phyloP scores from a whole-genome alignment of 2,113 vertebrate genomes.

The Carassius auratus region DNA sequence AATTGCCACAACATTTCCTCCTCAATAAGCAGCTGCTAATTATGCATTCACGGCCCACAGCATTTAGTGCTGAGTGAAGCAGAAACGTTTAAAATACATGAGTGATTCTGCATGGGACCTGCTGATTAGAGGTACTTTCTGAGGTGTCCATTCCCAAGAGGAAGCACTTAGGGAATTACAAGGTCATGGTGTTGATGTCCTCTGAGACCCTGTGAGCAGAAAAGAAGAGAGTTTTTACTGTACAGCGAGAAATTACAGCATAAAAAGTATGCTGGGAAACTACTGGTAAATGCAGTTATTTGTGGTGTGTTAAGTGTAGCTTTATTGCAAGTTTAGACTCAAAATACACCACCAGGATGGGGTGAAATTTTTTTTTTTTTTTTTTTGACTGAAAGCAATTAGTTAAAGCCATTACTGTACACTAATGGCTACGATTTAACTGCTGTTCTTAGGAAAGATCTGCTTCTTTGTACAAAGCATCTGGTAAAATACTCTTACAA shows the following conservation, averaged over 20 bases:
- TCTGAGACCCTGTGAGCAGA: neutral
- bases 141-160: constrained; percentile 36
- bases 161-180: constrained; percentile 17
- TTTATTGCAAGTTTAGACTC: neutral
- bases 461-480: neutral
- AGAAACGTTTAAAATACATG: constrained; percentile 40
- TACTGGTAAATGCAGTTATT: neutral
- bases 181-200: constrained; percentile 7
- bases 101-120: constrained; percentile 37
- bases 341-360: neutral
- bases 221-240: neutral
- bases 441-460: neutral
- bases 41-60: constrained; percentile 28
- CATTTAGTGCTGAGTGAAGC: constrained; percentile 36
- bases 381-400: neutral
- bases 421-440: constrained; percentile 49
- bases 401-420: neutral
- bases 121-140: constrained; percentile 24
- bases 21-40: constrained; percentile 7
- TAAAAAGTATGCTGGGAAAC: neutral
- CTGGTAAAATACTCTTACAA: neutral
- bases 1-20: constrained; percentile 4
- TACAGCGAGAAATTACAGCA: neutral
- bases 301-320: neutral
- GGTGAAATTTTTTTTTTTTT: neutral